Base-by-base conservation (phyloP, 2,888 invertebrate species). In the Limenitis camilla region DNA sequence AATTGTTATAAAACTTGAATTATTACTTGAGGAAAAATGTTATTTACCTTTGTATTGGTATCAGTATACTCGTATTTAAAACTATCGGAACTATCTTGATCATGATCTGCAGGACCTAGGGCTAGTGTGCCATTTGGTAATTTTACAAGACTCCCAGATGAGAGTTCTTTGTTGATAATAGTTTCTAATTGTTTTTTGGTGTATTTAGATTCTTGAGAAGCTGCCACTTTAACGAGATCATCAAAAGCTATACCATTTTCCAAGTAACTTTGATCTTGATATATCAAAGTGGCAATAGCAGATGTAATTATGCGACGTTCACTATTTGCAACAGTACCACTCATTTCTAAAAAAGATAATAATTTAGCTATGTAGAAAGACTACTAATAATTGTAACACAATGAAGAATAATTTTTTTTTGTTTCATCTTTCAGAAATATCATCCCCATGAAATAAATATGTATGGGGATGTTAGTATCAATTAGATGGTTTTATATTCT, bases 201-300 rank as follows among this genome's bases (percentile, higher is more conserved):
- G 69, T 91, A 91, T 52, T 90, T 87, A 3, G 91, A 89, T 55
- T 92, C 92, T 71, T 91, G 92, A 6, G 89, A 88, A 33, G 90
- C 80, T 52, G 93, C 89, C 65, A 92, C 91, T 67, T 88, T 89
- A 32, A 92, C 88, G 55, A 94, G 86, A 65, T 92, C 91, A 50
- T 86, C 85, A 55, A 91, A 90, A n/a, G 92, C 92, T 55, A 94
- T 92, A 19, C 93, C 93, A 72, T 90, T 89, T 72, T 92, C 91
- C 53, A 92, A 81, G 66, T 91, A 93, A 74, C 91, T 92, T 49
- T 92, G 92, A 69, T 93, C 92, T 66, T 91, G 90, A 61, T 92
- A 90, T 57, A 93, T 91, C 32, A 93, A 81, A 67, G 92, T 92
- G 47, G 92, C 91, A 58, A 93, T 91, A 27, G 93, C 92, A 58